A percentile compares a stretch with the other conserved stretches of the same genome.
Conservation (phyloP, 2,888 invertebrate species). For the Trachelus stipa region DNA sequence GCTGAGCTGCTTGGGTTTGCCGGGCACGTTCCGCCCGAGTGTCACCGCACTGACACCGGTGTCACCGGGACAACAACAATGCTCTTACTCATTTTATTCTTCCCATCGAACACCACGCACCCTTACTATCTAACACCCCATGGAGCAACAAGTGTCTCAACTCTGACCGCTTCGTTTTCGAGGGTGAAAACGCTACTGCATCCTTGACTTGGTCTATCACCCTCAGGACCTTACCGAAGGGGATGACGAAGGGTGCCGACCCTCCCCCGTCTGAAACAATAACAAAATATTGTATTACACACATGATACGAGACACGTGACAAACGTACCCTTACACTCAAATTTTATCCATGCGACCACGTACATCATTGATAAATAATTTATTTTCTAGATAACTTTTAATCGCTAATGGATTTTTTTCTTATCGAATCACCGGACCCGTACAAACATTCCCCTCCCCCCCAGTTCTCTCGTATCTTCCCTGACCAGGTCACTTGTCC, state of each 20-base stretch:
- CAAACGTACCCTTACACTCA: not conserved
- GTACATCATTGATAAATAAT: too few species aligned
- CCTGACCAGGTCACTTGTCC: not conserved
- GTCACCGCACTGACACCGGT: slow-evolving; percentile 13
- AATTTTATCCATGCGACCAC: not conserved
- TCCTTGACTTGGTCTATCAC: not conserved
- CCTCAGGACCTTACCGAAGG: not conserved
- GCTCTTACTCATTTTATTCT: slow-evolving; percentile 24
- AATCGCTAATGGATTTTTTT: too few species aligned
- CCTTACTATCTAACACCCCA: slow-evolving; percentile 19
- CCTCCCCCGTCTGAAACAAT: not conserved
- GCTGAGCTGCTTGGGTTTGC: not conserved
- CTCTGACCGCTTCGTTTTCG: slow-evolving; percentile 37
- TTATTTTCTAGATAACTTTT: too few species aligned
- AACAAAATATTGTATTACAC: not conserved
- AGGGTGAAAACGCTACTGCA: slow-evolving; percentile 23
- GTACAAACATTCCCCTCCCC: too few species aligned
- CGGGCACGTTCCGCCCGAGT: not conserved
- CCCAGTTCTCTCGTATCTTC: too few species aligned
- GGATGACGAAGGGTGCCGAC: not conserved
- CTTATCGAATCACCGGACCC: too few species aligned
- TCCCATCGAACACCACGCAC: slow-evolving; percentile 5
- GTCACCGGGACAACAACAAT: slow-evolving; percentile 25
- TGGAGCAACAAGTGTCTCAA: slow-evolving; percentile 42
- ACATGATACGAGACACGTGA: not conserved